Percentiles rank a stretch among this genome's conserved stretches.
These are phyloP conservation scores for Oophaga sylvatica DNA, from an alignment of 2,797 vertebrate species.

Conservation along the genomic window DNA sequence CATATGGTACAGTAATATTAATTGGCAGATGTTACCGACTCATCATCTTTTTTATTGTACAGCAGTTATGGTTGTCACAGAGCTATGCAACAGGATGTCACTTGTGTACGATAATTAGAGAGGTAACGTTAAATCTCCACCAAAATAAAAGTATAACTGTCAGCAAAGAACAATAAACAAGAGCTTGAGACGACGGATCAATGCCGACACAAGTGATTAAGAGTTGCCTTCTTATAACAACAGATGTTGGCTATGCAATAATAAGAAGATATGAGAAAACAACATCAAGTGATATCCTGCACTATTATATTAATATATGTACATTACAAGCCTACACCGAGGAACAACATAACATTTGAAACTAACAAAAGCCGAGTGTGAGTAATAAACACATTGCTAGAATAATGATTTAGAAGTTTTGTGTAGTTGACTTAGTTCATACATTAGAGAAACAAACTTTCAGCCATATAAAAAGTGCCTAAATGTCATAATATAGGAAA, in stretches of 20 bases:
- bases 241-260: conserved; percentile 44
- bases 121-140: conserved; percentile 43
- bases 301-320: conserved; percentile 13
- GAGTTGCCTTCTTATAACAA: conserved; percentile 29
- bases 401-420: too few species aligned
- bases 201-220: conserved; percentile 22
- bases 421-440: too few species aligned
- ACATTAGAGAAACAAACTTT: too few species aligned
- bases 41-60: conserved; percentile 56
- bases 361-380: not conserved
- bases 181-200: conserved; percentile 8
- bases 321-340: not conserved
- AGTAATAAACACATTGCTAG: too few species aligned
- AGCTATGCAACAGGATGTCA: conserved; percentile 49
- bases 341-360: not conserved
- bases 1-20: conserved; percentile 55
- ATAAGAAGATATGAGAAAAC: conserved; percentile 34
- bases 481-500: too few species aligned
- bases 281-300: conserved; percentile 28
- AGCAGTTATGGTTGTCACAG: conserved; percentile 50
- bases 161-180: conserved; percentile 47
- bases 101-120: conserved; percentile 58
- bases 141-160: conserved; percentile 61
- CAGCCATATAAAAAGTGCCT: too few species aligned
- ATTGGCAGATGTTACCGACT: conserved; percentile 57